A percentile compares a stretch with the other conserved stretches of the same genome.
phyloP scores from a whole-genome alignment of 2,888 invertebrate genomes.

The Drosophila yooni region DNA sequence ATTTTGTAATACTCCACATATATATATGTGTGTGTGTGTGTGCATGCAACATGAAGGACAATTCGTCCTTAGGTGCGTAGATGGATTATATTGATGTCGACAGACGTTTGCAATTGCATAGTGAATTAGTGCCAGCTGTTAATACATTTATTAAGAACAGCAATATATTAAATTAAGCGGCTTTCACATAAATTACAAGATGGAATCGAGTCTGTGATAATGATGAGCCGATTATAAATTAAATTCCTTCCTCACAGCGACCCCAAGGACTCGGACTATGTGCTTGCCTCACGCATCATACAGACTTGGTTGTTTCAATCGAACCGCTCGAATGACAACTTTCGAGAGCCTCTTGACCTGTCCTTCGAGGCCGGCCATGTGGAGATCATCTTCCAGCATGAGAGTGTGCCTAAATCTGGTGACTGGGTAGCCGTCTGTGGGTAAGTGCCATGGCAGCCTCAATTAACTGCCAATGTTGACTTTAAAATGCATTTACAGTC shows the following conservation, averaged over 20 bases:
- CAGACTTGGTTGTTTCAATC: slow-evolving; percentile 85
- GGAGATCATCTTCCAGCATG: slow-evolving; percentile 85
- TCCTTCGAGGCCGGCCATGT: slow-evolving; percentile 84
- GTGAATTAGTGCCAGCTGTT: slow-evolving; percentile 26
- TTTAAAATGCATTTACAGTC: slow-evolving; percentile 58
- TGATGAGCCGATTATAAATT: neutral
- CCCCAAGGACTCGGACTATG: slow-evolving; percentile 83
- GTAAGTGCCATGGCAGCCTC: slow-evolving; percentile 63
- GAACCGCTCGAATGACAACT: slow-evolving; percentile 84
- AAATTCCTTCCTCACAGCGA: slow-evolving; percentile 63
- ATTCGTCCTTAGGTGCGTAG: slow-evolving; percentile 28
- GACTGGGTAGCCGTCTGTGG: slow-evolving; percentile 85
- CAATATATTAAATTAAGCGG: neutral
- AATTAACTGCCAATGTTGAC: neutral
- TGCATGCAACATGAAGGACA: slow-evolving; percentile 26
- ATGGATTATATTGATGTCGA: slow-evolving; percentile 43
- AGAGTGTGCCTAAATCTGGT: slow-evolving; percentile 79
- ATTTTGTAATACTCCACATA: slow-evolving; percentile 40
- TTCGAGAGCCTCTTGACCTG: slow-evolving; percentile 83
- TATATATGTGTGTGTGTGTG: neutral
- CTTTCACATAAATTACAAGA: neutral
- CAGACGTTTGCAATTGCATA: slow-evolving; percentile 19
- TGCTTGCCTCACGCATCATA: slow-evolving; percentile 84
- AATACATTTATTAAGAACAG: neutral
- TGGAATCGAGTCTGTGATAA: neutral